Conservation (phyloP, 2,113 vertebrate genomes). For the Siniperca knerii region DNA sequence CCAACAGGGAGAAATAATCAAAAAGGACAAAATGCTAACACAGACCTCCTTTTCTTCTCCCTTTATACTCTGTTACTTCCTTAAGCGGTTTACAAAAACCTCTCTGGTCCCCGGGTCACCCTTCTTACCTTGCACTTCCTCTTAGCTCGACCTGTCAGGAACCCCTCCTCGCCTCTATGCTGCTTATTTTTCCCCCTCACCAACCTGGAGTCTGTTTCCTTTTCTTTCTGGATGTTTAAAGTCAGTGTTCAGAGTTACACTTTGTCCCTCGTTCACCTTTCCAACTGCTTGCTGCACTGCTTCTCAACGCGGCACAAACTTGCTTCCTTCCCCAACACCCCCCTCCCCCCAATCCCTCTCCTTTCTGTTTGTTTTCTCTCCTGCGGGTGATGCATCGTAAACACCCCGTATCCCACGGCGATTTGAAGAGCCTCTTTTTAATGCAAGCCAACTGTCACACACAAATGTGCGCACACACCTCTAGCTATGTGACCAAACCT, state of each 20-base stretch:
- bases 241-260: slow-evolving; percentile 11
- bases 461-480: slow-evolving; percentile 38
- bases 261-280: slow-evolving; percentile 41
- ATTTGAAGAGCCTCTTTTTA: slow-evolving; percentile 53
- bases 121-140: slow-evolving; percentile 7
- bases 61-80: slow-evolving; percentile 22
- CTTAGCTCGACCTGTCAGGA: slow-evolving; percentile 43
- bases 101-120: slow-evolving; percentile 3
- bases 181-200: neutral
- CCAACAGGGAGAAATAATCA: slow-evolving; percentile 43
- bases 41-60: slow-evolving; percentile 3
- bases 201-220: slow-evolving; percentile 7
- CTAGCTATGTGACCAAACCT: slow-evolving; percentile 48
- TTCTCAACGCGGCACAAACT: neutral
- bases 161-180: neutral
- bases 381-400: slow-evolving; percentile 49
- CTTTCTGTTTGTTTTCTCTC: slow-evolving; percentile 56
- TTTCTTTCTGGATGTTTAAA: slow-evolving; percentile 16
- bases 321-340: neutral
- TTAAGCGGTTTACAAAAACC: slow-evolving; percentile 37
- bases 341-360: slow-evolving; percentile 11
- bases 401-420: slow-evolving; percentile 47
- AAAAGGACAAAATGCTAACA: slow-evolving; percentile 54
- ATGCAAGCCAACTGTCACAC: slow-evolving; percentile 63
- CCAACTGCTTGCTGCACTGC: neutral